Conservation (phyloP, 2,113 vertebrate species). For the Bostrychus sinensis region DNA sequence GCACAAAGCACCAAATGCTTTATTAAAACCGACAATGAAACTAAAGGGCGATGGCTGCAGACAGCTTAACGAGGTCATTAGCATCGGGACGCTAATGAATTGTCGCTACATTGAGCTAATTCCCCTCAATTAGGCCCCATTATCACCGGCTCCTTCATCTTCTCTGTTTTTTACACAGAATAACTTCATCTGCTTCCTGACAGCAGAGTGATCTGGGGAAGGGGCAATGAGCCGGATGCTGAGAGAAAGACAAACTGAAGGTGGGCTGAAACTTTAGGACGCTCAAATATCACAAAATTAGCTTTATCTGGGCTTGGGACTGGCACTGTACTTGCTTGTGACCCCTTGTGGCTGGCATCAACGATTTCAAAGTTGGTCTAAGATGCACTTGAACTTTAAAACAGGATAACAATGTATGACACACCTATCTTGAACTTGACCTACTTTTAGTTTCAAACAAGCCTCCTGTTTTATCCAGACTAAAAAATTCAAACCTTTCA, state of each 20-base stretch:
- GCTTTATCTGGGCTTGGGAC: too few species aligned
- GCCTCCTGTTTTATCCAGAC: background rate
- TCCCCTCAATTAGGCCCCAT: conserved; percentile 28
- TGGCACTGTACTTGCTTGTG: too few species aligned
- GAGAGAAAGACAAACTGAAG: background rate
- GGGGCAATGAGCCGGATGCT: conserved; percentile 7
- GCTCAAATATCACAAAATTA: background rate
- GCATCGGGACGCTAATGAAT: conserved; percentile 46
- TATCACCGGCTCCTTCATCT: conserved; percentile 23
- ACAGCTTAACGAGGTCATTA: conserved; percentile 41
- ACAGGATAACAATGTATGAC: too few species aligned
- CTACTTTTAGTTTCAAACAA: too few species aligned
- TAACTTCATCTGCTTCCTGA: conserved; percentile 39
- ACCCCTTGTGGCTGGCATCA: too few species aligned
- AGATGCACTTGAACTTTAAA: too few species aligned
- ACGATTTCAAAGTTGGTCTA: background rate
- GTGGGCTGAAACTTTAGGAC: background rate
- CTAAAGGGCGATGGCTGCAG: conserved; percentile 17
- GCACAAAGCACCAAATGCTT: conserved; percentile 30
- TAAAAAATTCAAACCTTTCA: background rate
- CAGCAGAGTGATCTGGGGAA: conserved; percentile 32
- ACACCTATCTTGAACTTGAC: too few species aligned
- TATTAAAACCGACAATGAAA: conserved; percentile 35
- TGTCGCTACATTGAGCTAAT: conserved; percentile 42
- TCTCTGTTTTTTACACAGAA: conserved; percentile 6